Base-by-base conservation (phyloP, 2,797 vertebrate genomes). In the Sebastes taczanowskii region DNA sequence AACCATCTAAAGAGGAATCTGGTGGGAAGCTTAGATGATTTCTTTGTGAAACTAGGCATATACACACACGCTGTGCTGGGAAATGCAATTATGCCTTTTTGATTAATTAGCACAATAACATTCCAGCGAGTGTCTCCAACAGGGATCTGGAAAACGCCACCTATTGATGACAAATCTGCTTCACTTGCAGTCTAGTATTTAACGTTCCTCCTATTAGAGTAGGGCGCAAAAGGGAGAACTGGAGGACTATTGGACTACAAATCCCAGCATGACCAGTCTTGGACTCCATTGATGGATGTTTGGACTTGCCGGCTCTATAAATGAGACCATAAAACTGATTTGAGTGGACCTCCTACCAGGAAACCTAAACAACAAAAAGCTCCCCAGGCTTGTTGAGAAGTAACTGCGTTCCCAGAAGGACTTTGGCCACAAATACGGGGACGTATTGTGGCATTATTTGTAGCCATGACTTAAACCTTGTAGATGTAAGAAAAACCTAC, bases 21-120 rank as follows among this genome's bases (percentile, higher is more conserved):
- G 55, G 20, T 16, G 60, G 35, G 42, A 42, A 59, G 62, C 35
- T 68, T 16, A 59, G 25, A 71, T 16, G 5, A 46, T 74, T 66
- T 52, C 35, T 53, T 67, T 34, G 53, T 46, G 25, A 73, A 64
- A 25, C 22, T 60, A 10, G 0, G 59, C 52, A 59, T 3, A 53
- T 25, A 56, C 22, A 68, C 63, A 55, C 56, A 66, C 29, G 62
- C 27, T 49, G 68, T 35, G 84, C 79, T 74, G 22, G 60, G 30
- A 69, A 60, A 70, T 66, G 38, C 18, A 59, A 8, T 73, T 20
- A 32, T n/a, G 49, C 82, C 35, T 16, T 66, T 73, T 42, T 20
- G 61, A 82, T 72, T 73, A 16, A 74, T 88, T 56, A 86, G 64
- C 80, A 86, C 80, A 77, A 66, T 25, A 49, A 81, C 56, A 64